These are phyloP conservation scores for Chrysaora quinquecirrha DNA, from an alignment of 30 jellyfish, hydroid and myxozoan genomes.

Conservation along the genomic window DNA sequence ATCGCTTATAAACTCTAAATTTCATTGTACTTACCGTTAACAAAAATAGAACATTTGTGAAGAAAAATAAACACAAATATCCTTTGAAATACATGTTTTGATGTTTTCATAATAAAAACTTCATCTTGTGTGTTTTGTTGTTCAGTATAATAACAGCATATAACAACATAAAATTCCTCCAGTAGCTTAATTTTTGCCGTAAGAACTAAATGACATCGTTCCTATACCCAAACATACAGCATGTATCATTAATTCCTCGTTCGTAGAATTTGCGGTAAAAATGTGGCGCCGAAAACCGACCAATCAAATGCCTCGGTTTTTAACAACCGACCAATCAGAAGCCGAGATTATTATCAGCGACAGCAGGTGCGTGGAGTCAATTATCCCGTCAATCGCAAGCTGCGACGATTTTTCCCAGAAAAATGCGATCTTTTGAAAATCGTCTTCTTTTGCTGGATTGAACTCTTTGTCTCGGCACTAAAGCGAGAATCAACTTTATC, in stretches of 20 bases:
- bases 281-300: slow-evolving; percentile 62
- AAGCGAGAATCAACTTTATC: slow-evolving; percentile 46
- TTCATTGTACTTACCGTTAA: neutral
- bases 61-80: neutral
- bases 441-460: slow-evolving; percentile 49
- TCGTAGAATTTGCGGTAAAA: slow-evolving; percentile 36
- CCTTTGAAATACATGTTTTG: neutral
- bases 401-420: slow-evolving; percentile 66
- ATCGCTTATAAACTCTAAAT: neutral
- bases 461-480: slow-evolving; percentile 55
- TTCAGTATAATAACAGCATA: no score
- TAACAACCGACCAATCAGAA: slow-evolving; percentile 64
- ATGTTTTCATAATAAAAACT: neutral
- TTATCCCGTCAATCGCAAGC: slow-evolving; percentile 19
- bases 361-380: slow-evolving; percentile 69
- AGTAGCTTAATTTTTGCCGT: neutral
- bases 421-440: slow-evolving; percentile 46
- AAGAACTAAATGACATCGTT: slow-evolving; percentile 21
- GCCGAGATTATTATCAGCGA: slow-evolving; percentile 12
- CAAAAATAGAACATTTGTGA: neutral
- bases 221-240: slow-evolving; percentile 44
- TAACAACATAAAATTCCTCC: no score
- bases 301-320: slow-evolving; percentile 53
- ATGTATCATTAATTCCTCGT: slow-evolving; percentile 51
- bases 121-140: neutral